phyloP scores from a whole-genome alignment of 2,113 vertebrate genomes.

The Pampusana beccarii region DNA sequence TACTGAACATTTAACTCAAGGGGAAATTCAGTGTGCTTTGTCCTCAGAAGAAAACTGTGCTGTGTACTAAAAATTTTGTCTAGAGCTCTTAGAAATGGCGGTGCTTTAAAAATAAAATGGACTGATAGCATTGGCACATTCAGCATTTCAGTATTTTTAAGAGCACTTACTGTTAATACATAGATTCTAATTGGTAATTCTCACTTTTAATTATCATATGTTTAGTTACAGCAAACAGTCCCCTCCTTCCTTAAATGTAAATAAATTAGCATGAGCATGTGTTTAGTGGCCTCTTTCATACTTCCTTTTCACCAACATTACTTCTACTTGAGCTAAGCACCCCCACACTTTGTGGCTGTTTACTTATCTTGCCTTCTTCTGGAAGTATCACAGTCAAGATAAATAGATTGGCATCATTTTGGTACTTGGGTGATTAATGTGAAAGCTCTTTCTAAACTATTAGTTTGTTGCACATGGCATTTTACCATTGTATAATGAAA shows the following conservation, averaged over 20 bases:
- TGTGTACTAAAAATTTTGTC: not conserved
- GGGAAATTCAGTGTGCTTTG: not conserved
- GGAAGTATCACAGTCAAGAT: not conserved
- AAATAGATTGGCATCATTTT: constrained; percentile 16
- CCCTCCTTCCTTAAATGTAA: not conserved
- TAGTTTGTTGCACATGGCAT: not conserved
- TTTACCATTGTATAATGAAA: constrained; percentile 12
- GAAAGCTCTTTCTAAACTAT: constrained; percentile 22
- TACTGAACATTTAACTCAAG: not conserved
- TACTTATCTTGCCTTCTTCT: not conserved
- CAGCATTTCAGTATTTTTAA: not conserved
- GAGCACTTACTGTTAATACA: not conserved
- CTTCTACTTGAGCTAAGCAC: not conserved
- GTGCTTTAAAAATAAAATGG: not conserved
- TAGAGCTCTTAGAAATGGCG: not conserved
- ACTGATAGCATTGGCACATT: not conserved
- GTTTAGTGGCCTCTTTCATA: constrained; percentile 30
- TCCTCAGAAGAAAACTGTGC: not conserved
- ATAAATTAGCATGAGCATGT: constrained; percentile 30
- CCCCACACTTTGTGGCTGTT: not conserved
- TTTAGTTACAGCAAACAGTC: constrained; percentile 2
- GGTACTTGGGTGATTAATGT: constrained; percentile 6
- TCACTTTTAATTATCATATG: not conserved
- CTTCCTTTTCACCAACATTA: not conserved
- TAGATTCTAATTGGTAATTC: not conserved